These are phyloP conservation scores for Euplexia lucipara DNA, from an alignment of 2,888 invertebrate genomes.

Conservation along the genomic window DNA sequence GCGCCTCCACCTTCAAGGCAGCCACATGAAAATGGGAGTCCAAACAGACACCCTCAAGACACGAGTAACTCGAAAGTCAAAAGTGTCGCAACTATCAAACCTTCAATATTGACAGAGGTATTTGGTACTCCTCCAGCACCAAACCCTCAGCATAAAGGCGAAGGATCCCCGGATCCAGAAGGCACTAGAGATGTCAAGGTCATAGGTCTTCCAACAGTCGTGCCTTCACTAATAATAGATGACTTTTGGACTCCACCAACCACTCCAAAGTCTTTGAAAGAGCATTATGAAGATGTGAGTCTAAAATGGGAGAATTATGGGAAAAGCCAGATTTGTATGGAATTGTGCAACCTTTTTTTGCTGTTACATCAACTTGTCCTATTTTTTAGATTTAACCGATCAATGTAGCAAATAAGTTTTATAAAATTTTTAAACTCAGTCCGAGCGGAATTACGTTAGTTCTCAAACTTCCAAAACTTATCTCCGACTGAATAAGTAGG, in stretches of 20 bases:
- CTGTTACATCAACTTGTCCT: no score
- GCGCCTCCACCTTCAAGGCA: not conserved
- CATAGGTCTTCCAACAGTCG: not conserved
- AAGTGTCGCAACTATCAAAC: constrained; percentile 13
- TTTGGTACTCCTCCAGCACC: constrained; percentile 70
- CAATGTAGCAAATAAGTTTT: no score
- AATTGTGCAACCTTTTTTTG: not conserved
- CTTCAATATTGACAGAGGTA: constrained; percentile 61
- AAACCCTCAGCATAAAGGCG: not conserved
- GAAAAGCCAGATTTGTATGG: not conserved
- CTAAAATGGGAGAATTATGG: constrained; percentile 70
- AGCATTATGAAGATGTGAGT: constrained; percentile 72
- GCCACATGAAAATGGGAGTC: not conserved
- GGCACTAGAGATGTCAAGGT: not conserved
- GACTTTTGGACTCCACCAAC: constrained; percentile 73
- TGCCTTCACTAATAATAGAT: constrained; percentile 52
- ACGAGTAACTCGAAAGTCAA: not conserved
- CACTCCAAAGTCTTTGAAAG: not conserved
- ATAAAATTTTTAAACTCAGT: no score
- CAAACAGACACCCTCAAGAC: not conserved
- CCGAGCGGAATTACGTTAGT: no score
- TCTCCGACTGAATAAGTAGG: no score
- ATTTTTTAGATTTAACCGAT: not conserved
- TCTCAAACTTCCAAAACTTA: no score
- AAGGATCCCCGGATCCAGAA: not conserved